Evolutionary conservation across 2,888 invertebrate species (phyloP).

Genomic region (Loripinus fragilis): DNA sequence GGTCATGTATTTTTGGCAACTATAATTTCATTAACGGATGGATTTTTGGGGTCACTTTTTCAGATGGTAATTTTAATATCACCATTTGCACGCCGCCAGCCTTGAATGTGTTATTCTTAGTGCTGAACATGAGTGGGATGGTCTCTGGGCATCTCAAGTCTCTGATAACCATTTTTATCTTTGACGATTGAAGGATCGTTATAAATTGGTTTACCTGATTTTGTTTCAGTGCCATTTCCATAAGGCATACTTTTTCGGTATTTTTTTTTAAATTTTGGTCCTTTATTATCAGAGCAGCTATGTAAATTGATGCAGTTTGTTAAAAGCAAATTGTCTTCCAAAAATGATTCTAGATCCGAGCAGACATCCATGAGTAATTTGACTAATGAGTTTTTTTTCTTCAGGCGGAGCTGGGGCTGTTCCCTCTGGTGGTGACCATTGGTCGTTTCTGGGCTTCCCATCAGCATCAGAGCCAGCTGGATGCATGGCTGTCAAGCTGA

Average conservation of each 20-base stretch:
- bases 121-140: conserved; percentile 20
- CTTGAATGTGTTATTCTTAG: conserved; percentile 22
- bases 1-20: conserved; percentile 9
- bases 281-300: conserved; percentile 55
- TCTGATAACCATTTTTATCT: conserved; percentile 17
- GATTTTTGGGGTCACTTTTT: conserved; percentile 16
- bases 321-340: conserved; percentile 54
- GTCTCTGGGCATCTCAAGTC: conserved; percentile 23
- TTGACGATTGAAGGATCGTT: conserved; percentile 21
- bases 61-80: conserved; percentile 17
- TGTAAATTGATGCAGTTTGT: conserved; percentile 56
- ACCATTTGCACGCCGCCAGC: conserved; percentile 26
- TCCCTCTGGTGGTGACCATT: conserved; percentile 68
- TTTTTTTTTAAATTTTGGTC: background rate
- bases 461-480: conserved; percentile 32
- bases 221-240: conserved; percentile 51
- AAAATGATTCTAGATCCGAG: conserved; percentile 44
- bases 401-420: conserved; percentile 56
- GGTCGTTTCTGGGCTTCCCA: conserved; percentile 54
- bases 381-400: conserved; percentile 58
- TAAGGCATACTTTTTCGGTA: conserved; percentile 28
- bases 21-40: conserved; percentile 56
- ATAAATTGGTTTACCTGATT: conserved; percentile 27
- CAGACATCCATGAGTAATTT: conserved; percentile 65
- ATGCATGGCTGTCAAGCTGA: conserved; percentile 52